A percentile compares a stretch with the other conserved stretches of the same genome.
phyloP scores from a whole-genome alignment of 2,888 invertebrate species.

The Hermodice carunculata region DNA sequence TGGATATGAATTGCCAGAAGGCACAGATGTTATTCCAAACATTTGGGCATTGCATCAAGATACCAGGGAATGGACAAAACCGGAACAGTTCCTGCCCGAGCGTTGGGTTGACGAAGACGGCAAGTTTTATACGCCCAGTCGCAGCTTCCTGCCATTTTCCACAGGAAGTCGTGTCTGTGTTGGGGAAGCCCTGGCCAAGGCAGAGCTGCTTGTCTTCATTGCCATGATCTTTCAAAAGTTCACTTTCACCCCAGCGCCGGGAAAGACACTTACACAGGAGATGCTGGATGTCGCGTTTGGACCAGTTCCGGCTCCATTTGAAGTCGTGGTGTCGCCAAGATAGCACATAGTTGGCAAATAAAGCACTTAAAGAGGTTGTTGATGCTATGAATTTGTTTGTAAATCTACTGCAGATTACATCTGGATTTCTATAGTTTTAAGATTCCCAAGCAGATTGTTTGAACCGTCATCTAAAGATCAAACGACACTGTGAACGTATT shows the following conservation, averaged over 20 bases:
- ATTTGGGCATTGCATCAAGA: slow-evolving; percentile 50
- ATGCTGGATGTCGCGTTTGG: no score
- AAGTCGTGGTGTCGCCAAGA: no score
- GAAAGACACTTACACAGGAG: slow-evolving; percentile 8
- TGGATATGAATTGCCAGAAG: slow-evolving; percentile 48
- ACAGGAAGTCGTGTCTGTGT: slow-evolving; percentile 54
- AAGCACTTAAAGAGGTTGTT: no score
- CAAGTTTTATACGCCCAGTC: slow-evolving; percentile 46
- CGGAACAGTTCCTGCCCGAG: slow-evolving; percentile 50
- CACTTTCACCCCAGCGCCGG: slow-evolving; percentile 36
- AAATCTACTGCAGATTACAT: no score
- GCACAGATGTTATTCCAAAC: slow-evolving; percentile 48
- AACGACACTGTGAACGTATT: no score
- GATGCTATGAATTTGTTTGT: no score
- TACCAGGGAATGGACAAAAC: slow-evolving; percentile 52
- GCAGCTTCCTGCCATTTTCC: slow-evolving; percentile 55
- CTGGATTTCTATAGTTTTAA: no score
- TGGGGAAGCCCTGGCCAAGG: slow-evolving; percentile 53
- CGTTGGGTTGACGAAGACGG: slow-evolving; percentile 50
- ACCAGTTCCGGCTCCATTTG: no score
- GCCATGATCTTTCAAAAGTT: slow-evolving; percentile 44
- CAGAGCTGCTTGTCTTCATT: slow-evolving; percentile 47
- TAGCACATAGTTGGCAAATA: no score
- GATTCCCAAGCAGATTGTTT: no score
- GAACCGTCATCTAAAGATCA: no score